These are phyloP conservation scores for Vidua macroura DNA, from an alignment of 2,113 vertebrate species.

Conservation along the genomic window DNA sequence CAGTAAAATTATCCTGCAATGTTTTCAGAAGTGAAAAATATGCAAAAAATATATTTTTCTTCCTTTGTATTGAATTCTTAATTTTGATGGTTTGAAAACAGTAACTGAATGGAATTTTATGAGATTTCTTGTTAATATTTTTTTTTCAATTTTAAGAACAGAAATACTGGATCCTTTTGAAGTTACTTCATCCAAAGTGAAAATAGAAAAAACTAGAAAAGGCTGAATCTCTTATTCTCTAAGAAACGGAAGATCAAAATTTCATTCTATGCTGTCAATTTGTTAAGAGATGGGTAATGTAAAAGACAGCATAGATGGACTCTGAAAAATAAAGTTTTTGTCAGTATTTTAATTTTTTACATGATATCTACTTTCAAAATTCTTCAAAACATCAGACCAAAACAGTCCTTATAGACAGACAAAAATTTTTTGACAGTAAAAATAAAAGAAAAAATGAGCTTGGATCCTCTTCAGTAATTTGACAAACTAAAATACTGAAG, in stretches of 20 bases:
- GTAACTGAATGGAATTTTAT: background rate
- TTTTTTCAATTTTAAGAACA: background rate
- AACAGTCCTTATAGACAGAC: background rate
- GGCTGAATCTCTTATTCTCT: background rate
- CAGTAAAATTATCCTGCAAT: background rate
- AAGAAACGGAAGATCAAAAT: background rate
- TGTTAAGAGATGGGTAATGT: background rate
- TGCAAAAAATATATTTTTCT: background rate
- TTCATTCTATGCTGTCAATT: background rate
- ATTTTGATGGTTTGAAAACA: background rate
- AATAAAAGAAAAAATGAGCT: background rate
- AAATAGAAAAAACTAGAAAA: background rate
- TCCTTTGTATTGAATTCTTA: background rate
- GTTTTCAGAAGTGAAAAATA: background rate
- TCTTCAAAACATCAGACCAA: background rate
- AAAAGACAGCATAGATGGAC: background rate
- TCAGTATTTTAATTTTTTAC: background rate
- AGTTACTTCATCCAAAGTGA: background rate
- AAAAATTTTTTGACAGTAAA: background rate
- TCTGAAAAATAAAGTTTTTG: background rate
- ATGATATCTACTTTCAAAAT: background rate
- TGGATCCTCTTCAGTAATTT: background rate
- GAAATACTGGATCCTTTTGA: background rate
- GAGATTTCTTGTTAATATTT: background rate
- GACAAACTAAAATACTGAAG: background rate